Percentiles rank a stretch among this genome's conserved stretches.
These are phyloP conservation scores for Orbicella faveolata DNA, from an alignment of 64 coral and sea anemone genomes.

Conservation along the genomic window DNA sequence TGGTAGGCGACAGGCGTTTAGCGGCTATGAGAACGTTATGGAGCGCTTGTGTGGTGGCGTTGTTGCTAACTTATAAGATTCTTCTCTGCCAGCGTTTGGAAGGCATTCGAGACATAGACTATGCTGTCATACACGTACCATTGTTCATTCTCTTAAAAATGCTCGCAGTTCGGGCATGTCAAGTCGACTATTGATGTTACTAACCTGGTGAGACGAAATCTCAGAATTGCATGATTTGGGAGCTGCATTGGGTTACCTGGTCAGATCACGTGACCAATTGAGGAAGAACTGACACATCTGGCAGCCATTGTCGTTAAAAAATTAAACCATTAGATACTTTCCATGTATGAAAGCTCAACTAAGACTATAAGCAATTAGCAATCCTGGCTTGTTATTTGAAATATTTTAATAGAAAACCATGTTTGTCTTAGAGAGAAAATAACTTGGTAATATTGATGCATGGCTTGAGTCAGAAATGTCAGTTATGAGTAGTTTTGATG, in stretches of 20 bases:
- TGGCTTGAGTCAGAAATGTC: background rate
- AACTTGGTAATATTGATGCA: background rate
- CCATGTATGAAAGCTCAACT: background rate
- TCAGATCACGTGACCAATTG: background rate
- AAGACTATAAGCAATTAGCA: background rate
- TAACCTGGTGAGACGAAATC: background rate
- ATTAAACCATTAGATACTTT: background rate
- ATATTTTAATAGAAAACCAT: background rate
- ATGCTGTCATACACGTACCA: constrained; percentile 88
- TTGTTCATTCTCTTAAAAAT: constrained; percentile 86
- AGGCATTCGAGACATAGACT: constrained; percentile 49
- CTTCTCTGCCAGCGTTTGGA: constrained; percentile 83
- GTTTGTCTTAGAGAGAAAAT: background rate
- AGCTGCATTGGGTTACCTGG: background rate
- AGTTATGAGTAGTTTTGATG: background rate
- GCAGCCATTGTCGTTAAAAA: background rate
- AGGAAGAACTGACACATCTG: background rate
- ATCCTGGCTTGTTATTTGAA: background rate
- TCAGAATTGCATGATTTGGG: background rate
- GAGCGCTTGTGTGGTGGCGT: constrained; percentile 61
- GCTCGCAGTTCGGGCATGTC: constrained; percentile 84
- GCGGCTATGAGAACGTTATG: constrained; percentile 91
- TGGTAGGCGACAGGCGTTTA: constrained; percentile 68
- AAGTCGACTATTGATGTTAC: constrained; percentile 42
- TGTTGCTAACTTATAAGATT: constrained; percentile 83